Base-by-base conservation (phyloP, 2,113 vertebrate genomes). In the Elgaria multicarinata region DNA sequence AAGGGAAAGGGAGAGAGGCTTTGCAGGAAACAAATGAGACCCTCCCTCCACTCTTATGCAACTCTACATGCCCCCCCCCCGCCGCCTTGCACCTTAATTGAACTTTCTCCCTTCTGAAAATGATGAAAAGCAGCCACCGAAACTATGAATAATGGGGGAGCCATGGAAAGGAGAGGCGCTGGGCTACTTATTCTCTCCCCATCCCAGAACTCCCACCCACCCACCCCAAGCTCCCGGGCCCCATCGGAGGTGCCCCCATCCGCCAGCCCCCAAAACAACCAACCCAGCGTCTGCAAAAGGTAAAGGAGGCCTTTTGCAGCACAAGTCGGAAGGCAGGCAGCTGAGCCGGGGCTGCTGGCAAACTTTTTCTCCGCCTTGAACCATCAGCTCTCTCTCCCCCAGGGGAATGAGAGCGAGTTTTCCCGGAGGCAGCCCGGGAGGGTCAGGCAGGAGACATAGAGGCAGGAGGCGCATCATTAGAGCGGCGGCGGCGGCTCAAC, bases 381-480 rank as follows among this genome's bases (percentile, higher is more conserved):
- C n/a, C 83, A 85, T 69, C 87, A 1, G 44, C n/a, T 44, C 90
- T 91, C 91, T n/a, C n/a, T n/a, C n/a, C n/a, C 94, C 87, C 88
- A 0, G 69, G 90, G 90, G 81, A 2, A 7, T 0, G 0, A 55
- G 31, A 7, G 46, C n/a, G 94, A 50, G 83, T 7, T 64, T 81
- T 90, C 92, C 88, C 31, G 89, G n/a, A 88, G 91, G 85, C 91
- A 58, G 90, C 83, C 90, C 0, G 39, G 84, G 33, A 16, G 58
- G 42, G 58, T 7, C 31, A 20, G 64, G 20, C 53, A 12, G 39
- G 58, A 62, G 50, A 53, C 50, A 53, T 6, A 10, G 50, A 80
- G 67, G 0, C 69, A 81, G 87, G 0, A 39, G 67, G 31, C 66
- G 14, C 6, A 75, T 12, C 39, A 24, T 92, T 86, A 92, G 36